Evolutionary conservation across 2,888 invertebrate genomes (phyloP).

Genomic region (Bugulina stolonifera): DNA sequence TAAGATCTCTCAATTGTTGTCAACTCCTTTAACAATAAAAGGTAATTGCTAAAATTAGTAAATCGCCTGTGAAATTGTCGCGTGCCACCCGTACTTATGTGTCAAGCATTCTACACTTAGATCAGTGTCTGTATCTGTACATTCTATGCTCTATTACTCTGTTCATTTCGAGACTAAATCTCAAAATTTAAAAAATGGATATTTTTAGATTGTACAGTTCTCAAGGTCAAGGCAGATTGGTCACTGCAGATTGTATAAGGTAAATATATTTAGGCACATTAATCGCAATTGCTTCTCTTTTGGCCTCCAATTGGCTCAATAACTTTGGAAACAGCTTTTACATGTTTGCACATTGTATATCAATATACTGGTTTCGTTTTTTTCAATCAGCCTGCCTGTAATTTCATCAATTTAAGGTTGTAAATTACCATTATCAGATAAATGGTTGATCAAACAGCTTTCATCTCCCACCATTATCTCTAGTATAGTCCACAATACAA

Average conservation of each 20-base stretch:
- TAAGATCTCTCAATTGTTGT: constrained; percentile 15
- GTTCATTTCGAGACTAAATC: too few relatives aligned
- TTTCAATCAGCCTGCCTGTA: background rate
- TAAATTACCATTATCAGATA: constrained; percentile 26
- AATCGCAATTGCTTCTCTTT: background rate
- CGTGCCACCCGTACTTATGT: too few relatives aligned
- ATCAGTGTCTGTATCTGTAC: too few relatives aligned
- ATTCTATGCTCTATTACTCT: too few relatives aligned
- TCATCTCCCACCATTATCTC: constrained; percentile 19
- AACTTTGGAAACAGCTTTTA: background rate
- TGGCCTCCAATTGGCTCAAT: background rate
- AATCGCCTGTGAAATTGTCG: background rate
- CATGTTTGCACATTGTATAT: background rate
- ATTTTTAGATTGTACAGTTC: too few relatives aligned
- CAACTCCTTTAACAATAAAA: background rate
- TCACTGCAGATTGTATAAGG: too few relatives aligned
- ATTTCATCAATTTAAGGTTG: background rate
- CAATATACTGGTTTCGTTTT: background rate
- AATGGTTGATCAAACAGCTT: background rate
- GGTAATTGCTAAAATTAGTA: background rate
- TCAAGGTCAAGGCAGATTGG: too few relatives aligned
- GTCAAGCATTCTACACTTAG: too few relatives aligned
- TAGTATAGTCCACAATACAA: constrained; percentile 6
- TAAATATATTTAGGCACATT: too few relatives aligned
- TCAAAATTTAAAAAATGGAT: too few relatives aligned